These are phyloP conservation scores for Montifringilla adamsi DNA, from an alignment of 2,113 vertebrate species.

Conservation along the genomic window DNA sequence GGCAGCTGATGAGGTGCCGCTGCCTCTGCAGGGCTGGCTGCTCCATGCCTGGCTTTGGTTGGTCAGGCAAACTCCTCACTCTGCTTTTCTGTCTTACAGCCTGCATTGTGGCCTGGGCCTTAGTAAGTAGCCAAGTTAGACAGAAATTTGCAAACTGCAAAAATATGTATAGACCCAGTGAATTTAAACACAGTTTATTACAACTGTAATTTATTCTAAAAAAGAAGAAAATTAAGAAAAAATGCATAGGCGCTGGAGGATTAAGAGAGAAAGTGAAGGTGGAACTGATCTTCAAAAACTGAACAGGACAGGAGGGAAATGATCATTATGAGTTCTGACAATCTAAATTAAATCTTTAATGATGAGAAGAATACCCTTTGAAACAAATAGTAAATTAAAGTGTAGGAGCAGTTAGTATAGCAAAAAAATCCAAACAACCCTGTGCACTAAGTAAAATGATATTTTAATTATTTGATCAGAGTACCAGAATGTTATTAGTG, in stretches of 20 bases:
- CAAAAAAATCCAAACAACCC: not conserved
- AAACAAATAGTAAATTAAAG: not conserved
- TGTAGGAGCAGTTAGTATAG: not conserved
- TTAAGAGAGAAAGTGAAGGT: not conserved
- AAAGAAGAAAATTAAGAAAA: not conserved
- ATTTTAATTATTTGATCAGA: not conserved
- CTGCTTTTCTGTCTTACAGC: not conserved
- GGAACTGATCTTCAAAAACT: not conserved
- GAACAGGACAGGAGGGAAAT: not conserved
- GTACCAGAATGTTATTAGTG: not conserved
- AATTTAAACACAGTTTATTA: not conserved
- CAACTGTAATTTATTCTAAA: not conserved
- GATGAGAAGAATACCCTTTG: not conserved
- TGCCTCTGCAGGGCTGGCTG: accelerated
- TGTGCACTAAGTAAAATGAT: not conserved
- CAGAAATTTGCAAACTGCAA: not conserved
- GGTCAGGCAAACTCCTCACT: not conserved
- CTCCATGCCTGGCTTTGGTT: not conserved
- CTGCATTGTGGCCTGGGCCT: not conserved
- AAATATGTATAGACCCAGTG: not conserved
- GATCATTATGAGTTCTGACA: not conserved
- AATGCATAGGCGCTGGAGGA: accelerated
- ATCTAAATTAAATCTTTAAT: not conserved
- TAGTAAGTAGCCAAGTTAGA: not conserved
- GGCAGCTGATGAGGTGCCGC: not conserved